Evolutionary conservation across 2,888 invertebrate species (phyloP), one percentile per base, ranked within the genome.

Genomic region (Trichopoda pennipes): DNA sequence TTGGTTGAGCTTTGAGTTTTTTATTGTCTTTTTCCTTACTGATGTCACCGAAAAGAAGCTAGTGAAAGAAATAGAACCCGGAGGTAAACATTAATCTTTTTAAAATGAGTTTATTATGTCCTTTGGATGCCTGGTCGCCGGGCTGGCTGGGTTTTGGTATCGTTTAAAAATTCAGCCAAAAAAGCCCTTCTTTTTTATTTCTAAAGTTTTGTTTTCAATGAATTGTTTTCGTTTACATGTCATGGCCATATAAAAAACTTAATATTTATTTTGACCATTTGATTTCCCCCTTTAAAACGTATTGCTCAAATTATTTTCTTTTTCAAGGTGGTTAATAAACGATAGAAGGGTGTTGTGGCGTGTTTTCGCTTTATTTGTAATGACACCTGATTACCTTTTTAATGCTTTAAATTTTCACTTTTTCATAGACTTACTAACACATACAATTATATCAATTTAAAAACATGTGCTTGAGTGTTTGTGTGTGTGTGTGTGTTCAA

Each of bases 371-470:
- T 81, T 83, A 84, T 84, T 84, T 84, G 72, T 77, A 80, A 80
- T 78, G 77, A 83, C 83, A 83, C 84, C 84, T 80, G 83, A 84
- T 83, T 84, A 84, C 83, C 84, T 81, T 79, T 74, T 81, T 83
- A 80, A 79, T 73, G 66, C 51, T 81, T 77, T 74, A 66, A 64
- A 49, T 64, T 66, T 76, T 21, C 35, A 44, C 53, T 38, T 79
- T 17, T 61, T 55, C 16, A 38, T 12, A 38, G 10, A 38, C 38
- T 12, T 12, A 12, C 1, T 8, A 6, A 32, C 38, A 42, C 49
- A 10, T 58, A 16, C 56, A 16, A 12, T 21, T 23, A 17, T 28
- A n/a, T n/a, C n/a, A n/a, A n/a, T n/a, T n/a, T n/a, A n/a, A n/a
- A n/a, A n/a, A n/a, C n/a, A n/a, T n/a, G n/a, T n/a, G n/a, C n/a